Base-by-base conservation (phyloP, 2,888 invertebrate species). In the Heliconius ismenius region DNA sequence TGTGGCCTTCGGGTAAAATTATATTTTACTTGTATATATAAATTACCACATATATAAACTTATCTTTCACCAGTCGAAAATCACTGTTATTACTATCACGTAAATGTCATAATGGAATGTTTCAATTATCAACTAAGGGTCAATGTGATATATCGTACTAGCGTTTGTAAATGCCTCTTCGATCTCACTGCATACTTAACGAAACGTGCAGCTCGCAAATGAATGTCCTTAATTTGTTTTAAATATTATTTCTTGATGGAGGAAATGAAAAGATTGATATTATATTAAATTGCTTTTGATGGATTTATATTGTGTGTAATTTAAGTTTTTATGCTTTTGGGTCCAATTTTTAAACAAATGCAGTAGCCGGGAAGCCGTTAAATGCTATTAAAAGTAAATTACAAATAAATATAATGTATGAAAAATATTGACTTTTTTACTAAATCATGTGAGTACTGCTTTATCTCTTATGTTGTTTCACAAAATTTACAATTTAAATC, bases 1-100 rank as follows among this genome's bases (percentile, higher is more conserved):
- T 89, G 90, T 89, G 86, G 89, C 89, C 87, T 87, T 82, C 87
- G 88, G 89, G 88, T 91, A 90, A 80, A 80, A 80, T 80, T 80
- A 77, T 79, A 62, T 75, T 67, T 78, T 77, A 78, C 78, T 75
- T 77, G 62, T 74, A 75, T 77, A 75, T 43, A 64, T 63, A 77
- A 72, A 21, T 58, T 74, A n/a, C 63, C 49, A 78, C 77, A 76
- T 63, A 78, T 76, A 76, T 74, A 74, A 77, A 81, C 75, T 26
- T 18, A 67, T 62, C 62, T 73, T 73, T 73, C 62, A 77, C 74
- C 78, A 79, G 64, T 76, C 77, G 58, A 79, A 77, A 78, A 77
- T 60, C 72, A 73, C 74, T 76, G 76, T 76, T 79, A 79, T 78
- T 69, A 32, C 78, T 74, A 70, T 62, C 65, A 58, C 72, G 68